Evolutionary conservation across 1,140 invertebrate species (phyloP).

Genomic region (Macrosteles quadrilineatus): DNA sequence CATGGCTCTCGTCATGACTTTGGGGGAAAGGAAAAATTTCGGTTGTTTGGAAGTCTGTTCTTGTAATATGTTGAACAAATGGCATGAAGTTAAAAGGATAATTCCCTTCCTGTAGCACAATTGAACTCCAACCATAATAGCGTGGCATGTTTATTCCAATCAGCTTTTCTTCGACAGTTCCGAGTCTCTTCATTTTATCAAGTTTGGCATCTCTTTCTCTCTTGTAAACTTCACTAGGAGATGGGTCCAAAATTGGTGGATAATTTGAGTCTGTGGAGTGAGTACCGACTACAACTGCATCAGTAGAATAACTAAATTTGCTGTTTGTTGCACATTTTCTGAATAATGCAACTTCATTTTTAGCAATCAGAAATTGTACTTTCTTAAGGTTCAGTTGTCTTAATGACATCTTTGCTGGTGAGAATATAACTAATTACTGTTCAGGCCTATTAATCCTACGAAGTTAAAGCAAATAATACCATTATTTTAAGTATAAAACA

Average conservation of each 20-base stretch:
- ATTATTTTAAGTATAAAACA: too few species aligned
- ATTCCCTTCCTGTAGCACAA: conserved; percentile 60
- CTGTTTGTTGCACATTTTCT: too few species aligned
- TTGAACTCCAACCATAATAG: conserved; percentile 73
- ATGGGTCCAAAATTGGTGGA: conserved; percentile 36
- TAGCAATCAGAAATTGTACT: too few species aligned
- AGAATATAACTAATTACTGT: too few species aligned
- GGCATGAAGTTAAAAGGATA: conserved; percentile 68
- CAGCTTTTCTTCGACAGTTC: conserved; percentile 80
- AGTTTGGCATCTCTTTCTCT: conserved; percentile 27
- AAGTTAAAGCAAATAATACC: too few species aligned
- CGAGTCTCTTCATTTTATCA: conserved; percentile 57
- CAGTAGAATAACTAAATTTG: too few species aligned
- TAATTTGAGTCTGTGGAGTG: conserved; percentile 28
- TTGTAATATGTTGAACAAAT: conserved; percentile 69
- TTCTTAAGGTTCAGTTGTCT: too few species aligned
- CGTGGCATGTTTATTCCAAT: conserved; percentile 76
- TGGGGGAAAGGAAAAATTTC: conserved; percentile 53
- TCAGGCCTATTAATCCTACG: too few species aligned
- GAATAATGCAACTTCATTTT: too few species aligned
- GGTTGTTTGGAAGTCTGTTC: conserved; percentile 62
- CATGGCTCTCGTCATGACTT: conserved; percentile 38
- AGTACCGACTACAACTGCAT: conserved; percentile 19
- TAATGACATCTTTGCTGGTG: too few species aligned
- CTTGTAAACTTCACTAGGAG: conserved; percentile 1